Conservation (phyloP, 2,113 vertebrate species). For the Myrmecobius fasciatus region DNA sequence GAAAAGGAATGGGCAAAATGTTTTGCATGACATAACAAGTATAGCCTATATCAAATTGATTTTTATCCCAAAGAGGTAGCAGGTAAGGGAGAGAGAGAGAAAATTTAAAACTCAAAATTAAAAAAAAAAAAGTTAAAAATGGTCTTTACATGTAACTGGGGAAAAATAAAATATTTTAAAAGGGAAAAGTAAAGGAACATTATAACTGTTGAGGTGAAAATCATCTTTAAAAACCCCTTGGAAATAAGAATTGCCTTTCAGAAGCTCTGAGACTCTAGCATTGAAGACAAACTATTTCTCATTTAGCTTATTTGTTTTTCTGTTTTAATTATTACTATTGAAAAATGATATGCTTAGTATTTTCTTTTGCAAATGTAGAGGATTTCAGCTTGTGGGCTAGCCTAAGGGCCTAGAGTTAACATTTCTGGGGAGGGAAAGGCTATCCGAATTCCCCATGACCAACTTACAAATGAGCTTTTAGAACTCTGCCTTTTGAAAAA, state of each 20-base stretch:
- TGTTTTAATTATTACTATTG: conserved; percentile 34
- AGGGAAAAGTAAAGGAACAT: not conserved
- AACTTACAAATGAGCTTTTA: not conserved
- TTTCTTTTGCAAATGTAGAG: not conserved
- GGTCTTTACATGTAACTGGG: too few relatives aligned
- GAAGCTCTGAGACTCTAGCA: not conserved
- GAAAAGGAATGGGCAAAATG: not conserved
- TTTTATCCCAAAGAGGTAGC: too few relatives aligned
- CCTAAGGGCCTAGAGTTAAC: not conserved
- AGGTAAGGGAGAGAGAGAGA: too few relatives aligned
- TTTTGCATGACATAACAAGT: too few relatives aligned
- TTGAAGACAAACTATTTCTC: not conserved
- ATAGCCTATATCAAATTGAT: too few relatives aligned
- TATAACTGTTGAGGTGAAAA: conserved; percentile 23
- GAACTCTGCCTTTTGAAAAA: not conserved
- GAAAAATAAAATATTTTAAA: too few relatives aligned
- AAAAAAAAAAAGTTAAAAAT: too few relatives aligned
- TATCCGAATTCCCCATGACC: not conserved
- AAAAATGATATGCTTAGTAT: not conserved
- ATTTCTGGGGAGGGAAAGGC: not conserved
- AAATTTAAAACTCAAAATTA: too few relatives aligned
- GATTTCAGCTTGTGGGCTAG: not conserved
- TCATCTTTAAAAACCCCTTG: conserved; percentile 30
- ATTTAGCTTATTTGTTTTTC: not conserved
- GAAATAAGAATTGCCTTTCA: conserved; percentile 5